Evolutionary conservation across 2,113 vertebrate genomes (phyloP).

Genomic region (Apistogramma diplotaenia): DNA sequence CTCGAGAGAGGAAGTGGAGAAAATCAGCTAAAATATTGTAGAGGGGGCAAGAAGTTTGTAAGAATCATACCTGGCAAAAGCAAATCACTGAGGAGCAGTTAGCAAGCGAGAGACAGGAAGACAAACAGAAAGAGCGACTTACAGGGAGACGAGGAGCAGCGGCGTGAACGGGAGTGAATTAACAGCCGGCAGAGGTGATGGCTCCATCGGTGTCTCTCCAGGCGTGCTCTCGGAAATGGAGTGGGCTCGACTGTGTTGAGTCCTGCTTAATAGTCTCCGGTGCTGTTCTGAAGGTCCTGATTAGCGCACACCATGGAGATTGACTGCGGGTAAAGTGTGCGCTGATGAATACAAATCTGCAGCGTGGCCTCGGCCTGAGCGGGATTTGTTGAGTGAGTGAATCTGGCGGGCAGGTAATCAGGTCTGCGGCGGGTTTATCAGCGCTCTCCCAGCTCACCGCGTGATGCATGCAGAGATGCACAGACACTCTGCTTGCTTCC

Average conservation of each 20-base stretch:
- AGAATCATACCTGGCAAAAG: background rate
- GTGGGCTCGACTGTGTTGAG: constrained; percentile 20
- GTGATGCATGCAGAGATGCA: constrained; percentile 26
- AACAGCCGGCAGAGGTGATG: constrained; percentile 39
- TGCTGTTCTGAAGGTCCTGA: constrained; percentile 50
- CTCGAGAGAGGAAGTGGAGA: background rate
- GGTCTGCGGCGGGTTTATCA: constrained; percentile 42
- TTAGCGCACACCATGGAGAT: constrained; percentile 46
- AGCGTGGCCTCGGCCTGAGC: constrained; percentile 22
- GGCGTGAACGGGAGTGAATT: constrained; percentile 36
- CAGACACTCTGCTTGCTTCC: background rate
- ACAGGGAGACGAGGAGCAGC: constrained; percentile 5
- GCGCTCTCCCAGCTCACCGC: background rate
- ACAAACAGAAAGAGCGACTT: constrained; percentile 13
- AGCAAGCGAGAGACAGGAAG: constrained; percentile 20
- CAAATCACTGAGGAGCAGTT: constrained; percentile 13
- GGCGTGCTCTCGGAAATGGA: constrained; percentile 39
- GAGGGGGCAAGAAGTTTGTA: background rate
- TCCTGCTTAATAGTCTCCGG: constrained; percentile 60
- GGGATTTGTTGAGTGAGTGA: constrained; percentile 38
- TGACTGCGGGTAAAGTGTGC: constrained; percentile 34
- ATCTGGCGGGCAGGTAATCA: constrained; percentile 49
- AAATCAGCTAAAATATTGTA: background rate
- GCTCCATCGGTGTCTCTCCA: constrained; percentile 40
- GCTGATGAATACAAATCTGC: constrained; percentile 58